Percentiles rank a stretch among this genome's conserved stretches.
phyloP scores from a whole-genome alignment of 2,888 invertebrate species.

The Microplitis manilae region DNA sequence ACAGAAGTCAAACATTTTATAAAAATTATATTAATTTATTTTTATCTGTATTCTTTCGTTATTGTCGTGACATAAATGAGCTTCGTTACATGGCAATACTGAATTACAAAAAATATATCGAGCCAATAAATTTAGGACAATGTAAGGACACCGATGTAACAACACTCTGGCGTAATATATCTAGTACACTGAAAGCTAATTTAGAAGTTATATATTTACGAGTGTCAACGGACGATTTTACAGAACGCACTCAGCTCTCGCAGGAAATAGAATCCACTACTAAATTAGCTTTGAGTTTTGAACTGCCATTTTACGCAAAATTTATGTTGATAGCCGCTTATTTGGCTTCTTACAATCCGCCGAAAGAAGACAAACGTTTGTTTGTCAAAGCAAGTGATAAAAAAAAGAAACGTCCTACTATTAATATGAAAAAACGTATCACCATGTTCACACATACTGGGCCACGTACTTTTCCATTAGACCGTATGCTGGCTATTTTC shows the following conservation, averaged over 20 bases:
- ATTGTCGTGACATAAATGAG: slow-evolving; percentile 89
- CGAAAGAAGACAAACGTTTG: slow-evolving; percentile 88
- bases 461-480: slow-evolving; percentile 87
- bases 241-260: slow-evolving; percentile 54
- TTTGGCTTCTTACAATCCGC: slow-evolving; percentile 93
- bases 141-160: slow-evolving; percentile 78
- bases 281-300: slow-evolving; percentile 74
- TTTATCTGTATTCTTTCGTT: slow-evolving; percentile 86
- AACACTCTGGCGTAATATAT: slow-evolving; percentile 86
- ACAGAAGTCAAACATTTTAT: slow-evolving; percentile 75
- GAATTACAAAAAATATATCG: slow-evolving; percentile 84
- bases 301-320: slow-evolving; percentile 91
- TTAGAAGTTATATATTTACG: slow-evolving; percentile 85
- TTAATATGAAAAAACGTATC: slow-evolving; percentile 69
- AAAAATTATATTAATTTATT: slow-evolving; percentile 86
- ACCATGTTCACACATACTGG: slow-evolving; percentile 82
- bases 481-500: slow-evolving; percentile 89
- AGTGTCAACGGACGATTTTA: slow-evolving; percentile 68
- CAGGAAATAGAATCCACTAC: slow-evolving; percentile 66
- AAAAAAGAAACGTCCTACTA: slow-evolving; percentile 76
- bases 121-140: slow-evolving; percentile 81
- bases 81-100: slow-evolving; percentile 84
- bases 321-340: slow-evolving; percentile 92
- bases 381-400: slow-evolving; percentile 87
- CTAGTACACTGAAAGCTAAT: slow-evolving; percentile 82